Conservation (phyloP, 2,797 vertebrate genomes). For the Champsocephalus esox region DNA sequence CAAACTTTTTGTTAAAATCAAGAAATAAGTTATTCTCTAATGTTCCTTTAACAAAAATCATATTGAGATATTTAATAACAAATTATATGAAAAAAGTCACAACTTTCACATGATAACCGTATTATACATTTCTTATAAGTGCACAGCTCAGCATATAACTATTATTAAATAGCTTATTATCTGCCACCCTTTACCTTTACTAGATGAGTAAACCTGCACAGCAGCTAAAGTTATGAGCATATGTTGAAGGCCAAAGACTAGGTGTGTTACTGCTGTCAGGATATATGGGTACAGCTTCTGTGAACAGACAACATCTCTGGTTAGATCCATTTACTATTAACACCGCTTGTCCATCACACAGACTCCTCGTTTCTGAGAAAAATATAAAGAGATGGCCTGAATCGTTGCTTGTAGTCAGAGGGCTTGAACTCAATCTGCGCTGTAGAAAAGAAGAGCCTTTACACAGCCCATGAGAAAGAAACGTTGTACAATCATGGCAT, state of each 20-base stretch:
- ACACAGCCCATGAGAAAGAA: constrained; percentile 45
- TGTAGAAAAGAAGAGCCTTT: constrained; percentile 42
- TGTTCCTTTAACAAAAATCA: neutral
- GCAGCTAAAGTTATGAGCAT: constrained; percentile 32
- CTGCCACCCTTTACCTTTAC: constrained; percentile 8
- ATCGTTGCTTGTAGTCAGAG: constrained; percentile 48
- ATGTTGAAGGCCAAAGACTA: constrained; percentile 41
- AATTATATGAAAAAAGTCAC: too few species aligned
- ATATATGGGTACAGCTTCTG: neutral
- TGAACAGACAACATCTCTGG: constrained; percentile 47
- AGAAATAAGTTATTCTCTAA: neutral
- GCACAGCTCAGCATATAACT: constrained; percentile 6
- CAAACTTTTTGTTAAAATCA: neutral
- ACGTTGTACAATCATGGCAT: constrained; percentile 48
- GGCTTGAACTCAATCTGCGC: constrained; percentile 80
- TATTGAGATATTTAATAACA: neutral
- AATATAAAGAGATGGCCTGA: constrained; percentile 53
- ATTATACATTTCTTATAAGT: constrained; percentile 15
- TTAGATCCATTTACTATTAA: constrained; percentile 66
- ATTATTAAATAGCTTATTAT: constrained; percentile 31
- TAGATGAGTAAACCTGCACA: neutral
- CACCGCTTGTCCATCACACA: constrained; percentile 62
- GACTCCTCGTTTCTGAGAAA: constrained; percentile 51
- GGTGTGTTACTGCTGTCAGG: constrained; percentile 36
- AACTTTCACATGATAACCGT: neutral